A percentile compares a stretch with the other conserved stretches of the same genome.
phyloP scores from a whole-genome alignment of 2,888 invertebrate species.

The Bombylius major region DNA sequence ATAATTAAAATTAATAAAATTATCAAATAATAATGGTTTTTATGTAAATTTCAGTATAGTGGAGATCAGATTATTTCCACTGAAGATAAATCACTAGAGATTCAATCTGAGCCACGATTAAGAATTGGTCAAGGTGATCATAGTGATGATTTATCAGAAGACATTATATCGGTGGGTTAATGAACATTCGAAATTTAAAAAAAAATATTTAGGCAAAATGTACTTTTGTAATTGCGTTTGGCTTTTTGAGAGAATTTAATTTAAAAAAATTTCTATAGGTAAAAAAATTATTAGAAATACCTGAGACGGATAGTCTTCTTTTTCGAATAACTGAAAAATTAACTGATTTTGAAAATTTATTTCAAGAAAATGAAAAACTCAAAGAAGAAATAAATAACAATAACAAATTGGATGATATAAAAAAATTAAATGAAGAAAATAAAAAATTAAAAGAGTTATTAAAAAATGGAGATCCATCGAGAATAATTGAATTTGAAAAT shows the following conservation, averaged over 20 bases:
- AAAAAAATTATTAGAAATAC: no score
- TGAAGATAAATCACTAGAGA: neutral
- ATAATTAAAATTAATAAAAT: neutral
- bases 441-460: constrained; percentile 5
- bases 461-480: neutral
- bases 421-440: constrained; percentile 1
- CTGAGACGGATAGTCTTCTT: constrained; percentile 3
- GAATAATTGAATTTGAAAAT: neutral
- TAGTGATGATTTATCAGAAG: neutral
- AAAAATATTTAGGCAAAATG: no score
- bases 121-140: neutral
- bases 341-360: constrained; percentile 3
- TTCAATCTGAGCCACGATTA: no score
- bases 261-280: no score
- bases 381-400: neutral
- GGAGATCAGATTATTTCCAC: neutral
- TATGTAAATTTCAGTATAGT: neutral
- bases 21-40: no score
- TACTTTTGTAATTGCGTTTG: no score
- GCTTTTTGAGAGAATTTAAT: no score
- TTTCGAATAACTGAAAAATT: constrained; percentile 3
- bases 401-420: constrained; percentile 2
- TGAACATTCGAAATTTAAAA: no score
- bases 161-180: neutral
- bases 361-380: constrained; percentile 3